A percentile compares a stretch with the other conserved stretches of the same genome.
Evolutionary conservation across 2,888 invertebrate genomes (phyloP).

Genomic region (Apamea anceps): DNA sequence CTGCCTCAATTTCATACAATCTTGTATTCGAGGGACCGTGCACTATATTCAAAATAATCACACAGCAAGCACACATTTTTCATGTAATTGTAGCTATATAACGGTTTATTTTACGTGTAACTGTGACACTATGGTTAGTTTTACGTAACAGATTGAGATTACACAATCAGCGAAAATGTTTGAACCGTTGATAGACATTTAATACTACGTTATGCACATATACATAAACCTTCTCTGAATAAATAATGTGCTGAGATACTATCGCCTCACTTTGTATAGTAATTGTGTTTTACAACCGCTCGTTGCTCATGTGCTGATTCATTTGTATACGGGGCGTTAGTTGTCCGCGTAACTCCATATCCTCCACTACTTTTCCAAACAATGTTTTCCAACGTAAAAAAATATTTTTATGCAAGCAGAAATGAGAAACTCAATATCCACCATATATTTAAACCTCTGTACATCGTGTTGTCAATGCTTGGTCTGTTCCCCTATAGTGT

Average conservation of each 20-base stretch:
- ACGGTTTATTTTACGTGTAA: constrained; percentile 9
- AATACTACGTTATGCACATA: constrained; percentile 62
- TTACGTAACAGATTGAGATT: constrained; percentile 54
- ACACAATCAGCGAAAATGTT: constrained; percentile 58
- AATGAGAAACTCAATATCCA: constrained; percentile 53
- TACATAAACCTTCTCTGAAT: constrained; percentile 66
- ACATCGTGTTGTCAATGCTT: constrained; percentile 69
- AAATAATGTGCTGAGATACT: constrained; percentile 69
- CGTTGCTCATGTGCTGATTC: constrained; percentile 45
- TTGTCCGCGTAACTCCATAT: constrained; percentile 9
- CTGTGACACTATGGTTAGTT: constrained; percentile 25
- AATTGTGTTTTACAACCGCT: constrained; percentile 43
- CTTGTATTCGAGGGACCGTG: constrained; percentile 8
- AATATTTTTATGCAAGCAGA: constrained; percentile 49
- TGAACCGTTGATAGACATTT: constrained; percentile 62
- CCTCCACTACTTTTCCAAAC: constrained; percentile 15
- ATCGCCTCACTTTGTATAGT: constrained; percentile 58
- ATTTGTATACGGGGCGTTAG: constrained; percentile 31
- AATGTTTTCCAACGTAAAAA: constrained; percentile 65
- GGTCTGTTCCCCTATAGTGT: constrained; percentile 77
- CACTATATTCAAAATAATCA: constrained; percentile 38
- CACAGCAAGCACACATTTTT: constrained; percentile 20
- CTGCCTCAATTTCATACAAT: background rate
- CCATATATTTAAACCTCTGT: constrained; percentile 73
- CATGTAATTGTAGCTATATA: constrained; percentile 36